These are phyloP conservation scores for Macquaria ambigua DNA, from an alignment of 2,113 vertebrate species.

Conservation along the genomic window DNA sequence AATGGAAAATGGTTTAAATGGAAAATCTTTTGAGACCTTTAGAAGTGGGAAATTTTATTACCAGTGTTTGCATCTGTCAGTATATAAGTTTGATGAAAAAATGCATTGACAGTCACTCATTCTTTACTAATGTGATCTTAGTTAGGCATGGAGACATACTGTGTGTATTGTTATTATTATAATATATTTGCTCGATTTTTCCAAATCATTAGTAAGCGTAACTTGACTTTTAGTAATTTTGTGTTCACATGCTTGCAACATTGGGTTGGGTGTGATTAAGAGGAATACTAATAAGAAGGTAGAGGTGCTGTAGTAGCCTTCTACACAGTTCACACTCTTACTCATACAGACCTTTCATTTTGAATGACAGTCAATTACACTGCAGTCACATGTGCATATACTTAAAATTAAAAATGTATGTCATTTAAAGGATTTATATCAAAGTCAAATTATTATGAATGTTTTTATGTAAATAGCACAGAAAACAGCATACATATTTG, in stretches of 20 bases:
- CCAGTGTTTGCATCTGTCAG: not conserved
- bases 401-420: slow-evolving; percentile 7
- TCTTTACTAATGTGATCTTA: not conserved
- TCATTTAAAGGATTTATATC: not conserved
- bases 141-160: not conserved
- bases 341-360: not conserved
- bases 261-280: not conserved
- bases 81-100: not conserved
- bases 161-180: not conserved
- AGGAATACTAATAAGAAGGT: not conserved
- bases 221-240: not conserved
- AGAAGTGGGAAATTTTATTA: not conserved
- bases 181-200: no score
- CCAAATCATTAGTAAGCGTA: not conserved
- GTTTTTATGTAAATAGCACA: slow-evolving; percentile 29
- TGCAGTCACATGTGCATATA: not conserved
- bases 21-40: not conserved
- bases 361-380: not conserved
- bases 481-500: slow-evolving; percentile 12
- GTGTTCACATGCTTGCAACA: not conserved
- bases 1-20: not conserved
- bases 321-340: no score
- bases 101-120: not conserved
- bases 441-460: slow-evolving; percentile 13
- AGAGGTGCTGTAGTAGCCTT: not conserved